A percentile compares a stretch with the other conserved stretches of the same genome.
Evolutionary conservation across 1,140 invertebrate genomes (phyloP).

Genomic region (Pseudoatta argentina): DNA sequence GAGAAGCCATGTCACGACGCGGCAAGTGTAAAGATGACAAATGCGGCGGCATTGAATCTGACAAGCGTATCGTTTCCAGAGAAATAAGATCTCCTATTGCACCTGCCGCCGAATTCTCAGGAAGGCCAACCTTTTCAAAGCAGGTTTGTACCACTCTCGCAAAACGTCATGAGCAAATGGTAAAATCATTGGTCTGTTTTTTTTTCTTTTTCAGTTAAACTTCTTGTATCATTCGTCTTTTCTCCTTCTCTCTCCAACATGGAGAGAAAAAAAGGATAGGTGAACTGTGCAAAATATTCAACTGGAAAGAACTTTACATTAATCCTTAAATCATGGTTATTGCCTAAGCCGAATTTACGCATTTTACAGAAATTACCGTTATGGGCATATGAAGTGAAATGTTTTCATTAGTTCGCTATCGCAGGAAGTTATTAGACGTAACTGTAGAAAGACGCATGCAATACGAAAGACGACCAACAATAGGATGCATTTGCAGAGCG

Average conservation of each 20-base stretch:
- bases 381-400: neutral
- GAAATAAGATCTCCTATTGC: neutral
- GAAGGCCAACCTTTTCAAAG: neutral
- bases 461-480: too few relatives aligned
- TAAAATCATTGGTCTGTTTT: neutral
- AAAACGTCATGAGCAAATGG: neutral
- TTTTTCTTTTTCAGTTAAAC: too few relatives aligned
- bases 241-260: too few relatives aligned
- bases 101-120: constrained; percentile 5
- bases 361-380: neutral
- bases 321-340: neutral
- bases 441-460: constrained; percentile 38
- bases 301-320: neutral
- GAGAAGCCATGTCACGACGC: constrained; percentile 26
- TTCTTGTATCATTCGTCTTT: too few relatives aligned
- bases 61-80: constrained; percentile 12
- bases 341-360: neutral
- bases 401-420: constrained; percentile 19
- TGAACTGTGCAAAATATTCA: too few relatives aligned
- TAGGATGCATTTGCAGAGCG: constrained; percentile 39
- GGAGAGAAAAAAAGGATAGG: too few relatives aligned
- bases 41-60: constrained; percentile 62
- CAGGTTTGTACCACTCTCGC: neutral
- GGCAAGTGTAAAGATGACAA: constrained; percentile 72
- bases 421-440: constrained; percentile 34